Conservation (phyloP, 2,797 vertebrate genomes). For the Triplophysa bombifrons region DNA sequence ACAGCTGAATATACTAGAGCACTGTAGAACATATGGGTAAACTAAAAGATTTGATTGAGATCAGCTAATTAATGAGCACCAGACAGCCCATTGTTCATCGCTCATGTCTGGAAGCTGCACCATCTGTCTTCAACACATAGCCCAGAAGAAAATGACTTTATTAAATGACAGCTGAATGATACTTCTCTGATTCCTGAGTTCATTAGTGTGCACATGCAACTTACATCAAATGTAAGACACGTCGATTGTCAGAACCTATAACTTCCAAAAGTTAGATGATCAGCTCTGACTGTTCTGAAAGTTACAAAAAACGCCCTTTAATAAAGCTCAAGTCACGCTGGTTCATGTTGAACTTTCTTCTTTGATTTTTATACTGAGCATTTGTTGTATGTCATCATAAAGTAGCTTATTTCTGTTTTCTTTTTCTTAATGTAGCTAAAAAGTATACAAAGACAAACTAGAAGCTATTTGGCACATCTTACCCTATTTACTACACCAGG, state of each 20-base stretch:
- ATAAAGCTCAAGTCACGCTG: background rate
- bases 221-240: background rate
- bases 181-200: background rate
- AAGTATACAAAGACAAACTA: background rate
- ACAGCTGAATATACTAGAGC: constrained; percentile 11
- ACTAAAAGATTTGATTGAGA: constrained; percentile 42
- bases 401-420: background rate
- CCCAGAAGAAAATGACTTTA: constrained; percentile 13
- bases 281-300: background rate
- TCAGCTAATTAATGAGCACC: constrained; percentile 36
- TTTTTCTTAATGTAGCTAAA: background rate
- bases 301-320: background rate
- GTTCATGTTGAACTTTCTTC: too few relatives aligned
- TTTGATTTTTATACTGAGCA: too few relatives aligned
- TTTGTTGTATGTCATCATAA: background rate
- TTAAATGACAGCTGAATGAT: constrained; percentile 31
- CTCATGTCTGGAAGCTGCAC: constrained; percentile 17
- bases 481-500: constrained; percentile 17
- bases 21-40: constrained; percentile 29
- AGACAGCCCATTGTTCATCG: constrained; percentile 36
- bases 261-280: background rate
- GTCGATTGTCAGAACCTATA: background rate
- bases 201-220: background rate
- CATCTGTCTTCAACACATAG: constrained; percentile 34
- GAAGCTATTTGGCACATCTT: too few relatives aligned